A percentile compares a stretch with the other conserved stretches of the same genome.
phyloP scores from a whole-genome alignment of 1,140 invertebrate genomes.

The Oryctes rhinoceros region DNA sequence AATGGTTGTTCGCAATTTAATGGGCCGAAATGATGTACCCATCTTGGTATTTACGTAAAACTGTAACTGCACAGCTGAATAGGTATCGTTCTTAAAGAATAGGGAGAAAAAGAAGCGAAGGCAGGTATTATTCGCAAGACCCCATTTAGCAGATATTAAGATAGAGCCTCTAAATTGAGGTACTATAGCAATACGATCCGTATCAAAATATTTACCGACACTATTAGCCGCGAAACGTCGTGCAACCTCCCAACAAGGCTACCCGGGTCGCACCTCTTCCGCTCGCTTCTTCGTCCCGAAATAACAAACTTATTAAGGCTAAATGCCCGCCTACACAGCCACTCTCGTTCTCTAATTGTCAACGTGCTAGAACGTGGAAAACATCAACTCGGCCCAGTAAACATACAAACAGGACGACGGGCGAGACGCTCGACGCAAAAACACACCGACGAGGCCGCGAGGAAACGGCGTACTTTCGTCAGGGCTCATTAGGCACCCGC shows the following conservation, averaged over 20 bases:
- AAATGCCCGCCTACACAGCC: not conserved
- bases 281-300: not conserved
- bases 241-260: not conserved
- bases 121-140: not conserved
- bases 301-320: constrained; percentile 2
- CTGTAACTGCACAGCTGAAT: too few relatives aligned
- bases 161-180: not conserved
- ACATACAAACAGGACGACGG: constrained; percentile 3
- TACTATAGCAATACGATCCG: not conserved
- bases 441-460: not conserved
- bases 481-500: not conserved
- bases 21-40: not conserved
- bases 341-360: not conserved
- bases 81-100: too few relatives aligned
- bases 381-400: not conserved
- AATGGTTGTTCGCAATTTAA: not conserved
- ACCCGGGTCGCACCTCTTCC: not conserved
- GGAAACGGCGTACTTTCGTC: not conserved
- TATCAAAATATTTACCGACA: not conserved
- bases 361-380: not conserved
- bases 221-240: not conserved
- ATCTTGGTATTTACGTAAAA: too few relatives aligned
- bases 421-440: not conserved
- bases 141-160: not conserved
- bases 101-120: too few relatives aligned